phyloP scores from a whole-genome alignment of 2,888 invertebrate genomes.

The Stenichneumon culpator region DNA sequence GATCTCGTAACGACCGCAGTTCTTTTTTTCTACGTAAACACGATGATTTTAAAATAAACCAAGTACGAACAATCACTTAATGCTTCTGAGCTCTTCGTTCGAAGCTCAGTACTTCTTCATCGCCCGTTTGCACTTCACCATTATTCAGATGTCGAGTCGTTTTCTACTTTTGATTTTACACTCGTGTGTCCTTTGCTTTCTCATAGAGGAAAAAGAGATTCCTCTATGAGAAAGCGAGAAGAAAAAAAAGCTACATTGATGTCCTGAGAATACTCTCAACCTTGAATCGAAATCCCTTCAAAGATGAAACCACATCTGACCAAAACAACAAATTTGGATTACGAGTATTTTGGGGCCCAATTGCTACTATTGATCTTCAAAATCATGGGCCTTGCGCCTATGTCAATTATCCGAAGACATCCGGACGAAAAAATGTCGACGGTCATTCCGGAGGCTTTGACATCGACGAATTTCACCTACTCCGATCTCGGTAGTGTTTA shows the following conservation, averaged over 20 bases:
- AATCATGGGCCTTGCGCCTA: conserved; percentile 58
- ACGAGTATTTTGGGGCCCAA: conserved; percentile 16
- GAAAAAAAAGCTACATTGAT: background rate
- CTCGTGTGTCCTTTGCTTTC: background rate
- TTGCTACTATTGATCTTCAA: conserved; percentile 31
- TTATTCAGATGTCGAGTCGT: background rate
- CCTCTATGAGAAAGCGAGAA: background rate
- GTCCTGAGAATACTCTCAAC: background rate
- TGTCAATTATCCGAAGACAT: background rate
- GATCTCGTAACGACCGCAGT: no score
- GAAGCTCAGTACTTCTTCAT: background rate
- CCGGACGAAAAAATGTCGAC: background rate
- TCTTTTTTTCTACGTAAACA: background rate
- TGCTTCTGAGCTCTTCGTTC: background rate
- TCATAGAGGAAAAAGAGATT: background rate
- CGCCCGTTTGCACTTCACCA: background rate
- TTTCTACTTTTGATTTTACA: background rate
- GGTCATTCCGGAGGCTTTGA: background rate
- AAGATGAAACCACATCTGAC: background rate
- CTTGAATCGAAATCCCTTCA: background rate
- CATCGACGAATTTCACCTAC: conserved; percentile 38
- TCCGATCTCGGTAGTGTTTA: conserved; percentile 61
- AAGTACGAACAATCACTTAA: background rate
- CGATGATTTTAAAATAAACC: background rate
- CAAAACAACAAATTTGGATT: background rate